Evolutionary conservation across 2,113 vertebrate species (phyloP), one percentile per base, ranked within the genome.

Genomic region (Atractosteus spatula): DNA sequence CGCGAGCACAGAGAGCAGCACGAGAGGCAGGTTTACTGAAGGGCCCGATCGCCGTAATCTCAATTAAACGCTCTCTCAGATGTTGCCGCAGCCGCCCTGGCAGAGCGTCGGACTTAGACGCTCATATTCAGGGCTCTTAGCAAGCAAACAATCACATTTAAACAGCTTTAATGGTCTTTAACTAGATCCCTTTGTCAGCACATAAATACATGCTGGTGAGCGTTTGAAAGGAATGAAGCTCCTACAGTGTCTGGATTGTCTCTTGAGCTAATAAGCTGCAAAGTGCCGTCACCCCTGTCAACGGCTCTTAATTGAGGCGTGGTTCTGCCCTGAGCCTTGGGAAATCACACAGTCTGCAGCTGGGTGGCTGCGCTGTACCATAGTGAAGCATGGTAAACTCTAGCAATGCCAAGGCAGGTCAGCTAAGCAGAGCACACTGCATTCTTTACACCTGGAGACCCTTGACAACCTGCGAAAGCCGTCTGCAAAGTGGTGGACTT

Each of bases 1-100:
- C 3, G 11, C 1, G 3, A 13, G 64, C 64, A 66, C 17, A 29
- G n/a, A 66, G 12, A 47, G 13, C 4, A 3, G 14, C 64, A 13
- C 63, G 7, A 12, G 8, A 14, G 12, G 12, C 41, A 10, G 41
- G 1, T 4, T 42, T 66, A 51, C 62, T 45, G 59, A 51, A 51
- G 14, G 16, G 29, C 69, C 65, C 56, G 62, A 72, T 72, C 41
- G 41, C 29, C 47, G 44, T 79, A 77, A 75, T 77, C 78, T 51
- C 78, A 77, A 76, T 76, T 74, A 74, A 77, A 71, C 75, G 77
- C 72, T 62, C 75, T 66, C 61, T 72, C 54, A 13, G 65, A 66
- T 66, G 62, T 56, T 29, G 51, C 16, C 29, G 29, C 29, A 29
- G 29, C 29, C 29, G 29, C 29, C 11, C 14, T 7, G 17, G 16